Base-by-base conservation (phyloP, 2,113 vertebrate species). In the Herpailurus yagouaroundi region DNA sequence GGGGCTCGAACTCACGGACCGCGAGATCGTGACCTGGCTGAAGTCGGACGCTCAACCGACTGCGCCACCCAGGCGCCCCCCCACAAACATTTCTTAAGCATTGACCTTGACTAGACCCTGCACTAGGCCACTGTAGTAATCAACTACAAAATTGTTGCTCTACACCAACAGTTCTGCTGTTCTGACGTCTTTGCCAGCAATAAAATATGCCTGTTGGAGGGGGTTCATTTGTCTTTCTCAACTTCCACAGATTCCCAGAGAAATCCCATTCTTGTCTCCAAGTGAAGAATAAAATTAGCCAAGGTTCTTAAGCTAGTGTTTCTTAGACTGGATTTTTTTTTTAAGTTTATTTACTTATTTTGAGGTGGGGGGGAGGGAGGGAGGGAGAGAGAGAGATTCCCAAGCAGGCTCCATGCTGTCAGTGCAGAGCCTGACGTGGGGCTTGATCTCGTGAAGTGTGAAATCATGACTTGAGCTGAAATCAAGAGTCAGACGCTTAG, bases 251-350 rank as follows among this genome's bases (percentile, higher is more conserved):
- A 92, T 15, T 63, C 60, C 82, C 52, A 45, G 27, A 89, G 74
- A 91, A 82, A 96, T 48, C n/a, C 64, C 89, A 15, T 92, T 48
- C 90, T 88, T 89, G 15, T 92, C 29, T 96, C 73, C 41, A 89
- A 79, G 9, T 68, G 73, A 96, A 91, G 71, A 94, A 57, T 84
- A 95, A 95, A 95, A 94, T 38, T 71, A 74, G 38, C 55, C 41
- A 68, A 63, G 38, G 16, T 55, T 93, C 80, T 89, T 87, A 93
- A 84, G 76, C 60, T 45, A 85, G 27, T 66, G 33, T 92, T 88
- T 73, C 29, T 55, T 50, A 73, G 31, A 14, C 57, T 94, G 52
- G 10, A 86, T 89, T 60, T 60, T 0, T 3, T 3, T 0, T 3
- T 3, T 8, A 60, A 60, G 21, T 60, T 60, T 60, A 23, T 60